Evolutionary conservation across 2,888 invertebrate species (phyloP).

Genomic region (Boloria euphrosyne): DNA sequence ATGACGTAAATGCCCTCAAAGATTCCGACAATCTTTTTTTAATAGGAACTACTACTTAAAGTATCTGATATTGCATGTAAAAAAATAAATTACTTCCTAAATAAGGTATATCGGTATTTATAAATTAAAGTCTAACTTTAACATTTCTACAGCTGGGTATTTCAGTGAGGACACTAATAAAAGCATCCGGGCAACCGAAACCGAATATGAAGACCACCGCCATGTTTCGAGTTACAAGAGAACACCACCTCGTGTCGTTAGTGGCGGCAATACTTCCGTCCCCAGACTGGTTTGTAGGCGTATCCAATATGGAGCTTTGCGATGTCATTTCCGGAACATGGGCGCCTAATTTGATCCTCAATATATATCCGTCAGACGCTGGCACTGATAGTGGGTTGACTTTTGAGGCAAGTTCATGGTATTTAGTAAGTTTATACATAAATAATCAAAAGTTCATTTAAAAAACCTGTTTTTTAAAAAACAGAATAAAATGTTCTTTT

Average conservation of each 20-base stretch:
- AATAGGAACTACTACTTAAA: too few relatives aligned
- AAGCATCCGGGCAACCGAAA: constrained; percentile 62
- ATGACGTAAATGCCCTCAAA: too few relatives aligned
- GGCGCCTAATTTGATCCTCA: constrained; percentile 89
- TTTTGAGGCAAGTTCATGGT: constrained; percentile 86
- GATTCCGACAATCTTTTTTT: too few relatives aligned
- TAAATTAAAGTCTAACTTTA: too few relatives aligned
- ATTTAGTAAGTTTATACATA: not conserved
- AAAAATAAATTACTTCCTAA: too few relatives aligned
- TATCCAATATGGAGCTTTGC: constrained; percentile 94
- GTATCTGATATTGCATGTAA: too few relatives aligned
- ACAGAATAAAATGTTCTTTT: too few relatives aligned
- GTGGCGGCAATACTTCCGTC: constrained; percentile 78
- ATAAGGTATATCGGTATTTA: too few relatives aligned
- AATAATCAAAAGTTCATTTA: not conserved
- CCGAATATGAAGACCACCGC: constrained; percentile 59
- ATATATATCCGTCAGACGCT: constrained; percentile 96
- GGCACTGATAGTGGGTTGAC: constrained; percentile 96
- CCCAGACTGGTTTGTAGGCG: constrained; percentile 98
- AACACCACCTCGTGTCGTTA: constrained; percentile 66
- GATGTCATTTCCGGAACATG: constrained; percentile 87
- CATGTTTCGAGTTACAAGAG: constrained; percentile 62
- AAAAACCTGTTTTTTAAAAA: too few relatives aligned
- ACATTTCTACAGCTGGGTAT: constrained; percentile 52
- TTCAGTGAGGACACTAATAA: constrained; percentile 68